Evolutionary conservation across 2,888 invertebrate genomes (phyloP).

Genomic region (Chrysodeixis includens): DNA sequence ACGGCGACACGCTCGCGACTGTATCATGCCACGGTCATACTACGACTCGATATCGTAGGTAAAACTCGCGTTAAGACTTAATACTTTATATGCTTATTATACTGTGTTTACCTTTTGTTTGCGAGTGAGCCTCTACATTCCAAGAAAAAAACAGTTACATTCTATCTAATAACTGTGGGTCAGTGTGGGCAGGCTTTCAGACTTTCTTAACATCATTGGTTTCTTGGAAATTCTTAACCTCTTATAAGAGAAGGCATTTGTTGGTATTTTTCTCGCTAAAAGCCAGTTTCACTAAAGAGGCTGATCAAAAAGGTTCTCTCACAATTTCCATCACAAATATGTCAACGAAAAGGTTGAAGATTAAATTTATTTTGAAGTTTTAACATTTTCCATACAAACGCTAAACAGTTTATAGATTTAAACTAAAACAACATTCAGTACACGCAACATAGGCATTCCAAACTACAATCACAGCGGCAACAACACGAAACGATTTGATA

Average conservation of each 20-base stretch:
- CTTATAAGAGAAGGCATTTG: background rate
- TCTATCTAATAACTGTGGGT: background rate
- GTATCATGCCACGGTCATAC: too few relatives aligned
- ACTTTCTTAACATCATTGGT: background rate
- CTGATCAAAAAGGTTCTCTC: too few relatives aligned
- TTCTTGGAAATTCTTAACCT: background rate
- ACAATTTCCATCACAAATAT: too few relatives aligned
- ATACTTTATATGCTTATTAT: too few relatives aligned
- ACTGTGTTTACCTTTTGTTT: too few relatives aligned
- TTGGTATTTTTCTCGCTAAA: background rate
- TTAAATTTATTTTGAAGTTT: too few relatives aligned
- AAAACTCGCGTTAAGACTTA: too few relatives aligned
- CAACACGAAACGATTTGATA: constrained; percentile 45
- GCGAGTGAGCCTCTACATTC: background rate
- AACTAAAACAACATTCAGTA: background rate
- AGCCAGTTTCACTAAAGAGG: too few relatives aligned
- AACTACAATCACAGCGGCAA: constrained; percentile 38
- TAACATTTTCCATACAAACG: too few relatives aligned
- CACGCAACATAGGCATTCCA: constrained; percentile 6
- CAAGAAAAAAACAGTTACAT: background rate
- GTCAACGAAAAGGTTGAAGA: too few relatives aligned
- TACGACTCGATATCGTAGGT: too few relatives aligned
- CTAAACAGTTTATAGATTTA: background rate
- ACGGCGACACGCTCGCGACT: too few relatives aligned
- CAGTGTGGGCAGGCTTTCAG: background rate